phyloP scores from a whole-genome alignment of 2,888 invertebrate genomes.

The Aricia artaxerxes region DNA sequence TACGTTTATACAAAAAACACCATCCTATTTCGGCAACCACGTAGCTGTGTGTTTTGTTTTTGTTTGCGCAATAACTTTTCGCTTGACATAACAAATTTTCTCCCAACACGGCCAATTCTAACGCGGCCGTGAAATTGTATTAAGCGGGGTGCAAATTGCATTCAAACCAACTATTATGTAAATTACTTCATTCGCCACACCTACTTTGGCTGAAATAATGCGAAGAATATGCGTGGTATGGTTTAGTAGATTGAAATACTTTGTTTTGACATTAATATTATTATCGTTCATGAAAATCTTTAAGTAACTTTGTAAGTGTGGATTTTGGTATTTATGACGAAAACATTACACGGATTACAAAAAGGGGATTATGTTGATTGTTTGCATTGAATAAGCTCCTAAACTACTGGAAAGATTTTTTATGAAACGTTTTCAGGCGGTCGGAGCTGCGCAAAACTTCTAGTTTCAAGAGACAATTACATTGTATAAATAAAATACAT shows the following conservation, averaged over 20 bases:
- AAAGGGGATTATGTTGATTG: no score
- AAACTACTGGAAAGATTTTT: no score
- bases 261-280: background rate
- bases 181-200: conserved; percentile 20
- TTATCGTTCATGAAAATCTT: background rate
- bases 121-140: conserved; percentile 27
- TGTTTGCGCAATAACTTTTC: conserved; percentile 13
- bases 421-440: no score
- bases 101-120: conserved; percentile 13
- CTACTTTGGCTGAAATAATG: conserved; percentile 22
- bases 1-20: background rate
- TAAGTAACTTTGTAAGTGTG: background rate
- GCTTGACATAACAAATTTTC: conserved; percentile 23
- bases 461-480: background rate
- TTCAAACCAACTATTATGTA: conserved; percentile 27
- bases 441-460: no score
- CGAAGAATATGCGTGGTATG: conserved; percentile 3
- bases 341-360: no score
- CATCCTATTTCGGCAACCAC: background rate
- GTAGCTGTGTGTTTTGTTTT: background rate
- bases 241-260: background rate
- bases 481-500: background rate
- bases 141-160: conserved; percentile 26
- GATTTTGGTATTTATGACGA: background rate
- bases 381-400: no score